These are phyloP conservation scores for Bergia puertoricense DNA, from an alignment of 92 coral and sea anemone genomes.

Conservation along the genomic window DNA sequence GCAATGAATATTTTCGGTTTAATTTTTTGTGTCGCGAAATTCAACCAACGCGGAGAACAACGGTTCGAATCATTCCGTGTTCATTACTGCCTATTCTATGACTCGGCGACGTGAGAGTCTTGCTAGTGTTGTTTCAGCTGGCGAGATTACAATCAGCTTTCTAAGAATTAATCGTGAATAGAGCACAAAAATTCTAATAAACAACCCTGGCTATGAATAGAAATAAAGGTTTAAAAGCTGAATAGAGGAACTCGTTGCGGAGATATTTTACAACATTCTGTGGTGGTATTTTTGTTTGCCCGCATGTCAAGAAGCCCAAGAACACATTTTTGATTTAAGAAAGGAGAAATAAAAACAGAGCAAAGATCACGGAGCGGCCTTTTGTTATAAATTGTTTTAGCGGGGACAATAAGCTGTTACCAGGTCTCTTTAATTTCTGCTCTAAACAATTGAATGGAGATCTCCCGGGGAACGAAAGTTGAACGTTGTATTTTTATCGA, in stretches of 20 bases:
- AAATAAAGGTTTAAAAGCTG: conserved; percentile 28
- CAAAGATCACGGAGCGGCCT: conserved; percentile 42
- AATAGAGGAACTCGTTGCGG: conserved; percentile 36
- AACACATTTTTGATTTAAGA: conserved; percentile 16
- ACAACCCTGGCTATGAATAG: conserved; percentile 36
- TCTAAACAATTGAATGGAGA: conserved; percentile 25
- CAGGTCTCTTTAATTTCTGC: conserved; percentile 29
- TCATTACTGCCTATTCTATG: conserved; percentile 33
- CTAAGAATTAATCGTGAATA: conserved; percentile 46
- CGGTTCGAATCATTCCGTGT: conserved; percentile 8
- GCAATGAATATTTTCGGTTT: not conserved
- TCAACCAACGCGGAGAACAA: not conserved
- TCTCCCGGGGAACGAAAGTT: conserved; percentile 36
- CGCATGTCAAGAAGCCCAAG: conserved; percentile 9
- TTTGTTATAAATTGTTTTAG: conserved; percentile 39
- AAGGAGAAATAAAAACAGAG: conserved; percentile 35
- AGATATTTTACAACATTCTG: conserved; percentile 20
- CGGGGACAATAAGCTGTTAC: conserved; percentile 32
- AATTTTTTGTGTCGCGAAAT: not conserved
- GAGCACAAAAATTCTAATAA: conserved; percentile 44
- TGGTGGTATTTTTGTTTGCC: conserved; percentile 41
- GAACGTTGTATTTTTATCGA: conserved; percentile 16
- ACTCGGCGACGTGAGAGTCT: conserved; percentile 44
- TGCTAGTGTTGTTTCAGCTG: conserved; percentile 44
- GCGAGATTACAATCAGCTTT: conserved; percentile 43